Evolutionary conservation across 2,113 vertebrate species (phyloP).

Genomic region (Theristicus caerulescens): DNA sequence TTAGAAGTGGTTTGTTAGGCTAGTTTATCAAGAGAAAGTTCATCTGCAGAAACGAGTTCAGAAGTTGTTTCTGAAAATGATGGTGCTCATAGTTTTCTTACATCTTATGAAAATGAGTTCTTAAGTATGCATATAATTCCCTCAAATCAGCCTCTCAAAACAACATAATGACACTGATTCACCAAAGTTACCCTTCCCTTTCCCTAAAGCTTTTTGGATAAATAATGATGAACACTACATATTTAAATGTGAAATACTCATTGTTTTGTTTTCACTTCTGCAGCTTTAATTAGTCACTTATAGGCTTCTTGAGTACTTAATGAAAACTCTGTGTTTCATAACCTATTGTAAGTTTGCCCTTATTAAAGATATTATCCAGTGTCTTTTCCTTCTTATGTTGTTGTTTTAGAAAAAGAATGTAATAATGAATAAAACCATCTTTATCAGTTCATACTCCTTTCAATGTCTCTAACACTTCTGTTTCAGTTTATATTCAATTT

Average conservation of each 20-base stretch:
- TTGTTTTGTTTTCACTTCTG: not conserved
- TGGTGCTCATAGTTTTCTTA: not conserved
- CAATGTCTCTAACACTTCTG: not conserved
- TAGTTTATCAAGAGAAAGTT: not conserved
- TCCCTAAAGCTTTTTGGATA: not conserved
- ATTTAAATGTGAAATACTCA: not conserved
- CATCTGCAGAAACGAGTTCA: not conserved
- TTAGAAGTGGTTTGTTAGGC: not conserved
- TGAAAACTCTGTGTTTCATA: not conserved
- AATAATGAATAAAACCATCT: conserved; percentile 18
- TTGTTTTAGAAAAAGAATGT: conserved; percentile 10
- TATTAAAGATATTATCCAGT: not conserved
- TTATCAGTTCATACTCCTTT: not conserved
- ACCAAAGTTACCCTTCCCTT: not conserved
- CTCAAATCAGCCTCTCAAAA: not conserved
- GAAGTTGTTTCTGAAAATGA: not conserved
- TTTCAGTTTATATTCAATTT: conserved; percentile 47
- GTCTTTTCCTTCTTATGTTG: not conserved
- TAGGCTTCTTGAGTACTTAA: not conserved
- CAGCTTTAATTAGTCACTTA: conserved; percentile 14
- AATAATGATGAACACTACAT: not conserved
- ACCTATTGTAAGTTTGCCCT: not conserved
- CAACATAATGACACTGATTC: not conserved
- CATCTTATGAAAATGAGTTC: fast-evolving
- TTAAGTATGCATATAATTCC: not conserved